Percentiles rank a stretch among this genome's conserved stretches.
Evolutionary conservation across 2,888 invertebrate genomes (phyloP).

Genomic region (Pterobdella sp.): DNA sequence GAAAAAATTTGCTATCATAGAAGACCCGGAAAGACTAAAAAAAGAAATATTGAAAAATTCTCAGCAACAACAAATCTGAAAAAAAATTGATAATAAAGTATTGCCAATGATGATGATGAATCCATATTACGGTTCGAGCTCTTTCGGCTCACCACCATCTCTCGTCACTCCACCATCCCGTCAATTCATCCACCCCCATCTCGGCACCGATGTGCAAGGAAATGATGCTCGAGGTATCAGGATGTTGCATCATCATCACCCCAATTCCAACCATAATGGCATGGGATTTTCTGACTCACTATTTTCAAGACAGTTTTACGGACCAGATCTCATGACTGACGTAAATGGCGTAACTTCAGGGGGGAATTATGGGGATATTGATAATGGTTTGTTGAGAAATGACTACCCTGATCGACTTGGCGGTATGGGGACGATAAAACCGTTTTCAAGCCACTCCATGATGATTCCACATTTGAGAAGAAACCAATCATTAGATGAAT

Average conservation of each 20-base stretch:
- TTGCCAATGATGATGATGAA: conserved; percentile 27
- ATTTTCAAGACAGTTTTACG: not conserved
- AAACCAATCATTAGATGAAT: not conserved
- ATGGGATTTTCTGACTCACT: not conserved
- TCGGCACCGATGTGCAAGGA: not conserved
- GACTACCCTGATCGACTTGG: not conserved
- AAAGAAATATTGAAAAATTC: not conserved
- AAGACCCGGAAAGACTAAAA: not conserved
- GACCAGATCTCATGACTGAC: not conserved
- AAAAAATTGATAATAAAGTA: not conserved
- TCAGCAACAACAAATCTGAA: not conserved
- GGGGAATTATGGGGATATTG: not conserved
- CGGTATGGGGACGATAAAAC: not conserved
- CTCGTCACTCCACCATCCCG: conserved; percentile 22
- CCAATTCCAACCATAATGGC: not conserved
- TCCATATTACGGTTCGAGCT: conserved; percentile 27
- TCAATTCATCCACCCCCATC: conserved; percentile 23
- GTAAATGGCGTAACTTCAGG: not conserved
- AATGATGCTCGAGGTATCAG: not conserved
- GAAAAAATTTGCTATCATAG: not conserved
- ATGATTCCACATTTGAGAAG: not conserved
- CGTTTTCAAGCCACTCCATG: conserved; percentile 4
- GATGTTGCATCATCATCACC: not conserved
- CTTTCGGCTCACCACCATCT: conserved; percentile 21
- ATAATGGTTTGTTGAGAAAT: not conserved